Evolutionary conservation across 2,888 invertebrate genomes (phyloP), one percentile per base, ranked within the genome.

Genomic region (Andrena bicolor): DNA sequence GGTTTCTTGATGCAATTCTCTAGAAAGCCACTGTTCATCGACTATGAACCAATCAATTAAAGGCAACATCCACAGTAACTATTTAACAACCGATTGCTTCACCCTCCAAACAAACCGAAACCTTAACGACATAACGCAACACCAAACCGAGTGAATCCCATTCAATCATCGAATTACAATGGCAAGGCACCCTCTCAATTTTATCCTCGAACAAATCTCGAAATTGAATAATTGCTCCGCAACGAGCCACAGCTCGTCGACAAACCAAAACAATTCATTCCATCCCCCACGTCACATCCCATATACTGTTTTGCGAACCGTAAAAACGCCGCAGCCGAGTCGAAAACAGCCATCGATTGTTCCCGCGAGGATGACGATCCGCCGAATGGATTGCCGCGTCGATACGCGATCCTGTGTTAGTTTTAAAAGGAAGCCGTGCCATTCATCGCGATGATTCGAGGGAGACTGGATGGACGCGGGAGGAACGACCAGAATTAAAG

Each of bases 291-390:
- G 2, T 8, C 30, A 10, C 28, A 8, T 53, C 41, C 49, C 26
- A 16, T 8, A 41, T 13, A 4, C 35, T 41, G 69, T 10, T 32
- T 20, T 35, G 77, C 61, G 61, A 65, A n/a, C n/a, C 32, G 20
- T 58, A 61, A 61, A 10, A 58, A 20, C 30, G 26, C 20, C 28
- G 23, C 4, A 16, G 6, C 10, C 10, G 49, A 63, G 56, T 68
- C 48, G 78, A 74, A 65, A 74, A 51, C 66, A 28, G 30, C n/a
- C 51, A 16, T 16, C 60, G 23, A 61, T 73, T 61, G 66, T 70
- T 8, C 23, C 23, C 13, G 6, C 2, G 16, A 10, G 23, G n/a
- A 26, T 26, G 51, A 49, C 35, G 61, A 5, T 20, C 13, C 69
- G 30, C 8, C 53, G 41, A 74, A 23, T 28, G 58, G 49, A 68